Conservation (phyloP, 2,888 invertebrate species). For the Megaustenia siamemsis region DNA sequence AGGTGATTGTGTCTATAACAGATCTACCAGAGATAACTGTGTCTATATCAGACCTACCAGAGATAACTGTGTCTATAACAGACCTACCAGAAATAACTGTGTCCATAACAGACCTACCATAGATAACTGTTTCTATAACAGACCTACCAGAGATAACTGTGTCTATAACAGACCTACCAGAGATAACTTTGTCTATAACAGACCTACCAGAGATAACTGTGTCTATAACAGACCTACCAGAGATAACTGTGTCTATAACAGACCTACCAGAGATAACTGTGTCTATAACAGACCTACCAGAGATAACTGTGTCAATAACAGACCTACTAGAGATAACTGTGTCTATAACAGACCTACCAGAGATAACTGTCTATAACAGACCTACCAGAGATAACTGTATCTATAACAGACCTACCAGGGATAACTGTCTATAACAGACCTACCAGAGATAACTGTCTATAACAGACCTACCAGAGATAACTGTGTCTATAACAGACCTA, state of each 20-base stretch:
- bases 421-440: background rate
- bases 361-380: background rate
- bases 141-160: conserved; percentile 51
- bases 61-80: too few relatives aligned
- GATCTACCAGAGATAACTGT: too few relatives aligned
- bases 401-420: background rate
- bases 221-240: conserved; percentile 30
- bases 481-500: background rate
- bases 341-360: conserved; percentile 30
- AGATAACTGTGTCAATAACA: background rate
- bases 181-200: background rate
- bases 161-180: conserved; percentile 30
- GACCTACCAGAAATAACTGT: too few relatives aligned
- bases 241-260: background rate
- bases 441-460: conserved; percentile 52
- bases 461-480: background rate
- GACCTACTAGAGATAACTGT: conserved; percentile 51
- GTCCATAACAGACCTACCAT: too few relatives aligned
- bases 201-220: conserved; percentile 51
- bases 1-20: too few relatives aligned
- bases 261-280: conserved; percentile 51
- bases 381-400: conserved; percentile 53
- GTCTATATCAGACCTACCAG: too few relatives aligned
- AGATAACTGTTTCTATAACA: background rate
- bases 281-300: conserved; percentile 30